Conservation (phyloP, 1,140 invertebrate genomes). For the Pachypeltis micranthus region DNA sequence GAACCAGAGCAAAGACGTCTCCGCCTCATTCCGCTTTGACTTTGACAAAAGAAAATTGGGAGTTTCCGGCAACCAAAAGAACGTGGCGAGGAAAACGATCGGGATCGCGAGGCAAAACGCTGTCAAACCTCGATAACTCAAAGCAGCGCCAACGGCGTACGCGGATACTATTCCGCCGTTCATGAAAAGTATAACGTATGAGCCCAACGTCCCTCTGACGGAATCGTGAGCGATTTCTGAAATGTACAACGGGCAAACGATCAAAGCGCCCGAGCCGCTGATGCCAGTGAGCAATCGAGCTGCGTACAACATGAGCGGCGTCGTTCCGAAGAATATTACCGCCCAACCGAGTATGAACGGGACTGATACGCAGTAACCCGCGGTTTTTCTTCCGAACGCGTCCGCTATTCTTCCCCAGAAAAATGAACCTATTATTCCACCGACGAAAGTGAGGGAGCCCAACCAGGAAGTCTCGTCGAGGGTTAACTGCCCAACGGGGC, state of each 20-base stretch:
- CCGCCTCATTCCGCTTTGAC: slow-evolving; percentile 38
- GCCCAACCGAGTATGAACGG: slow-evolving; percentile 67
- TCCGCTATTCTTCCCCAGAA: slow-evolving; percentile 57
- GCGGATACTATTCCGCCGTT: slow-evolving; percentile 68
- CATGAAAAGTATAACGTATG: slow-evolving; percentile 70
- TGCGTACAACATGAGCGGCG: slow-evolving; percentile 47
- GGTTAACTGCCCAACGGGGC: slow-evolving; percentile 36
- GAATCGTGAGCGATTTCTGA: slow-evolving; percentile 71
- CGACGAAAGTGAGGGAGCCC: slow-evolving; percentile 50
- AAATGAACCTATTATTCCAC: slow-evolving; percentile 59
- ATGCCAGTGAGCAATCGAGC: slow-evolving; percentile 64
- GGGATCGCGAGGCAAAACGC: slow-evolving; percentile 52
- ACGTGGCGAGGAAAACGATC: slow-evolving; percentile 47
- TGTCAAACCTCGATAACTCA: slow-evolving; percentile 51
- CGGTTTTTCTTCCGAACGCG: slow-evolving; percentile 57
- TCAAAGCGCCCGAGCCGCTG: slow-evolving; percentile 61
- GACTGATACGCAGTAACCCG: slow-evolving; percentile 53
- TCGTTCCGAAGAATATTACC: slow-evolving; percentile 49
- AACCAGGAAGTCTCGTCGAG: slow-evolving; percentile 48
- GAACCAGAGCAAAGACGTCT: slow-evolving; percentile 42
- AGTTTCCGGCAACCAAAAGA: slow-evolving; percentile 70
- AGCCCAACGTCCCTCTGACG: slow-evolving; percentile 66
- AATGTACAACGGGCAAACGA: slow-evolving; percentile 71
- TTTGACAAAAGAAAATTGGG: slow-evolving; percentile 54
- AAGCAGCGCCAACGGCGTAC: slow-evolving; percentile 54